phyloP scores from a whole-genome alignment of 2,113 vertebrate species.

The Coracopsis vasa region DNA sequence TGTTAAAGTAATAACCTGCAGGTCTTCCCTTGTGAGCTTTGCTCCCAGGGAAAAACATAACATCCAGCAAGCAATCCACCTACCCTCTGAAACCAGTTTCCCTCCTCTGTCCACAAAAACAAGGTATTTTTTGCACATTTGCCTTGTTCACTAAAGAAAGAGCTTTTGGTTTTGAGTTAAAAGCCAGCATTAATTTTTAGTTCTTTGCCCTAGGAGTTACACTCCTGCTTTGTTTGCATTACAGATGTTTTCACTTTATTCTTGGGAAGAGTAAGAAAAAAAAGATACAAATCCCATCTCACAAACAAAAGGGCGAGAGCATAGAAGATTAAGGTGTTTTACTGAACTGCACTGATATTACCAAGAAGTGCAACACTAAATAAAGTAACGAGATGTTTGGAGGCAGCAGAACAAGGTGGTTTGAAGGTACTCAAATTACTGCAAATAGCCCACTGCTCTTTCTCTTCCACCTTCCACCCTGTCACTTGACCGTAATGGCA shows the following conservation, averaged over 20 bases:
- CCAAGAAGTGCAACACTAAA: slow-evolving; percentile 17
- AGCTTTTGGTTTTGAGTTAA: not conserved
- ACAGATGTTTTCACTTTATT: not conserved
- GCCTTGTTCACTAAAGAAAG: not conserved
- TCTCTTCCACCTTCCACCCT: slow-evolving; percentile 48
- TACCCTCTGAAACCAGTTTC: not conserved
- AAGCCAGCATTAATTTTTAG: not conserved
- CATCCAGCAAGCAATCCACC: not conserved
- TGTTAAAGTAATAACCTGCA: not conserved
- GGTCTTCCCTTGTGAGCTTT: not conserved
- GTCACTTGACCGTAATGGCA: slow-evolving; percentile 63
- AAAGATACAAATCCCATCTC: not conserved
- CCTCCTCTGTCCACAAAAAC: not conserved
- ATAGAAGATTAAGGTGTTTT: not conserved
- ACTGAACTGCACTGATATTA: not conserved
- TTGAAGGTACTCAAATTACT: slow-evolving; percentile 48
- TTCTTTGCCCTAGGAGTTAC: not conserved
- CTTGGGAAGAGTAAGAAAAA: not conserved
- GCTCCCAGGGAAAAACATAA: not conserved
- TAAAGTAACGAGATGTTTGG: slow-evolving; percentile 7
- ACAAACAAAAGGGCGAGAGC: not conserved
- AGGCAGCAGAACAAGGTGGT: slow-evolving; percentile 35
- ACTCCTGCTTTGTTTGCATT: not conserved
- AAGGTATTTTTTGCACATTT: not conserved
- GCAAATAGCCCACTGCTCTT: slow-evolving; percentile 32